Evolutionary conservation across 1,140 invertebrate species (phyloP).

Genomic region (Lepidurus arcticus): DNA sequence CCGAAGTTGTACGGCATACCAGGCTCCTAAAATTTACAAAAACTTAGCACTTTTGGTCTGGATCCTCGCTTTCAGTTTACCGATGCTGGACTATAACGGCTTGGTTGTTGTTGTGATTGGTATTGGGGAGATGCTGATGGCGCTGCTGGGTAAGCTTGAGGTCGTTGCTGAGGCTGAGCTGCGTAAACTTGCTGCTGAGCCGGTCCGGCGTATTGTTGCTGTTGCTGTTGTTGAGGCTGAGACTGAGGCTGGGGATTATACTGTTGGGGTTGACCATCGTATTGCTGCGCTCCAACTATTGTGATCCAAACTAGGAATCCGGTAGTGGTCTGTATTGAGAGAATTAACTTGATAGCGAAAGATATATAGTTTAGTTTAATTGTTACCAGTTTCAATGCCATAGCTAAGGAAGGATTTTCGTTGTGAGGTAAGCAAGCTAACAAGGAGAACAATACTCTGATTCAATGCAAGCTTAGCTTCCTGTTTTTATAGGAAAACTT

Average conservation of each 20-base stretch:
- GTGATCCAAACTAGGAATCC: not conserved
- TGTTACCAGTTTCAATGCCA: not conserved
- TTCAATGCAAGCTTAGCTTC: not conserved
- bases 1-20: conserved; percentile 36
- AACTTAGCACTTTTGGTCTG: not conserved
- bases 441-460: not conserved
- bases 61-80: not conserved
- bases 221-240: not conserved
- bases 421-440: not conserved
- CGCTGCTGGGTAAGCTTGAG: not conserved
- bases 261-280: not conserved
- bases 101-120: not conserved
- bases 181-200: not conserved
- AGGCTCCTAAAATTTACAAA: conserved; percentile 2
- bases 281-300: not conserved
- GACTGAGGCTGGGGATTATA: not conserved
- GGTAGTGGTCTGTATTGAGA: not conserved
- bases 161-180: not conserved
- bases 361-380: not conserved
- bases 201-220: not conserved
- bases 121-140: not conserved
- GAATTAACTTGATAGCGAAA: not conserved
- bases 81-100: not conserved
- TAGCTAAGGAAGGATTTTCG: not conserved
- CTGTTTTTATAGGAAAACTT: not conserved